Evolutionary conservation across 2,888 invertebrate species (phyloP), one percentile per base, ranked within the genome.

Genomic region (Epinotia ramella): DNA sequence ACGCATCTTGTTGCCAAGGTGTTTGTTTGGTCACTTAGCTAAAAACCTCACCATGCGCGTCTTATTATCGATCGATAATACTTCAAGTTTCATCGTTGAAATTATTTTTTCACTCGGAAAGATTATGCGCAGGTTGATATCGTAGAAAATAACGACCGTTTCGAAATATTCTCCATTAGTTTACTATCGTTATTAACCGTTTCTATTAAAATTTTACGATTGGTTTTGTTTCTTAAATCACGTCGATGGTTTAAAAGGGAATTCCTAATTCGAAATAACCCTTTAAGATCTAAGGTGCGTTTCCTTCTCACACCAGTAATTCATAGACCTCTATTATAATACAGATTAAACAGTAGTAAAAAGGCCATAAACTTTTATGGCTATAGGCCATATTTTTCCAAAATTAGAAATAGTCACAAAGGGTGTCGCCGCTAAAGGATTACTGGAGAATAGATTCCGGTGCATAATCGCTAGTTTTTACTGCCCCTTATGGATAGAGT

Each of bases 261-360:
- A 72, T 63, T 56, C 71, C 56, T 67, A 72, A 67, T 63, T 72
- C 62, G 67, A 72, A 65, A 46, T 16, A 76, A 67, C 71, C 67
- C 70, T 71, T 60, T 70, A 65, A 60, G 60, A 66, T 60, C 65
- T 44, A 59, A 71, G 65, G 71, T 65, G 66, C 62, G 66, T 70
- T 71, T 76, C 76, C 76, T 73, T 77, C 83, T 84, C 82, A 79
- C 82, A 81, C 83, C 87, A 84, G 86, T 88, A 89, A 87, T 84
- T 89, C 88, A 88, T 87, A 84, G 82, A 82, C 81, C 78, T 79
- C 87, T 86, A 87, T 91, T 89, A 88, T 86, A 82, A 86, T 83
- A 83, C 87, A 92, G 91, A 92, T 93, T 93, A 93, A 93, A 93
- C 89, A 91, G 92, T 91, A 91, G 91, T 94, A 93, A 94, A 93